These are phyloP conservation scores for Lepus townsendii DNA, from an alignment of 2,797 vertebrate species.

Conservation along the genomic window DNA sequence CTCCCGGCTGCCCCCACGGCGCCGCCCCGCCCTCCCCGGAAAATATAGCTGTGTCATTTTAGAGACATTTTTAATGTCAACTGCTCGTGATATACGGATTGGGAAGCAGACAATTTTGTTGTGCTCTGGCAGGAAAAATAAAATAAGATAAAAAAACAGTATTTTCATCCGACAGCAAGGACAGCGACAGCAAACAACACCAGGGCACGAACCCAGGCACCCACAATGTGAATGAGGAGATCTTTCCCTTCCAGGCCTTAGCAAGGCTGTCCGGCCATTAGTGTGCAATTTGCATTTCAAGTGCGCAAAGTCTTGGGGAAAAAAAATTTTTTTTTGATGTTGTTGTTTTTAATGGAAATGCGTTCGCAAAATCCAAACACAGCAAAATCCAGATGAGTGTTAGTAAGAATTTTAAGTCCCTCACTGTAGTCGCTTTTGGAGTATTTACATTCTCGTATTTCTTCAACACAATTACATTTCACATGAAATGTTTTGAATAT, in stretches of 20 bases:
- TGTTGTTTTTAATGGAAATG: conserved; percentile 2
- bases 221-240: background rate
- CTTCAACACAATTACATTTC: conserved; percentile 25
- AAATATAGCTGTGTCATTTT: conserved; percentile 75
- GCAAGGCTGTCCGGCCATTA: conserved; percentile 20
- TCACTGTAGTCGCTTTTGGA: conserved; percentile 18
- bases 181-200: background rate
- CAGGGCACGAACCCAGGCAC: background rate
- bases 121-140: conserved; percentile 12
- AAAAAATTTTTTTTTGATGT: background rate
- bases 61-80: conserved; percentile 58
- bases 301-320: background rate
- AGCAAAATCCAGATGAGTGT: background rate
- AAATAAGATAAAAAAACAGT: background rate
- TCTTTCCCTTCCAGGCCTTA: background rate
- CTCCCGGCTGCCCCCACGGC: background rate
- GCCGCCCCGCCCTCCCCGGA: background rate
- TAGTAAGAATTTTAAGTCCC: background rate
- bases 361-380: conserved; percentile 37
- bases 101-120: conserved; percentile 51
- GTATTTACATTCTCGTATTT: background rate
- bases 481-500: conserved; percentile 23
- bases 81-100: background rate
- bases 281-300: conserved; percentile 58
- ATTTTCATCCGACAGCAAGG: background rate